Conservation (phyloP, 2,797 vertebrate species). For the Onychomys torridus region DNA sequence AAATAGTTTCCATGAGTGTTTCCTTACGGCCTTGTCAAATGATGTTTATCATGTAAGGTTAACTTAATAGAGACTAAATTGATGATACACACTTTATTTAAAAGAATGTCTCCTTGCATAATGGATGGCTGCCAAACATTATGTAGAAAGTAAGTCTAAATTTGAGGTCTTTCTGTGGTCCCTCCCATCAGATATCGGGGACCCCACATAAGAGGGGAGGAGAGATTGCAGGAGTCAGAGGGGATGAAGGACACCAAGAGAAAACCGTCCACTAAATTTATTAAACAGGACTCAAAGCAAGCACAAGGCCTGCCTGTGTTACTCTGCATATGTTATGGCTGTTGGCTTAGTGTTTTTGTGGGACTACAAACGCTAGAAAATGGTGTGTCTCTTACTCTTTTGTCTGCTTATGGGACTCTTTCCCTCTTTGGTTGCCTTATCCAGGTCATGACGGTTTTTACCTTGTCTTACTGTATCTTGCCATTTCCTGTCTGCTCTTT, state of each 20-base stretch:
- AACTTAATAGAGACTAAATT: background rate
- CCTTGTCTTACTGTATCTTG: background rate
- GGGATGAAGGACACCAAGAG: background rate
- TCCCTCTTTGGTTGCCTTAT: background rate
- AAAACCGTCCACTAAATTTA: background rate
- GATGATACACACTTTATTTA: background rate
- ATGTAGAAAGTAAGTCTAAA: too few relatives aligned
- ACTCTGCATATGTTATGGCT: background rate
- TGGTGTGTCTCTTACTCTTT: background rate
- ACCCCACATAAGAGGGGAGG: background rate
- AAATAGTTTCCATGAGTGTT: background rate
- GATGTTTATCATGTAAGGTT: background rate
- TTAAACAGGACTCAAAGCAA: background rate
- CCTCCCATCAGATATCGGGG: background rate
- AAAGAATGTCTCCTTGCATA: background rate
- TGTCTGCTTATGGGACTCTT: background rate
- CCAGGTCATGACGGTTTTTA: background rate
- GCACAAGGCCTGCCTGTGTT: background rate
- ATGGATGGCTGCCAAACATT: background rate
- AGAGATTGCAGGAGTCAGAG: background rate
- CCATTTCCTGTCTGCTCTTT: background rate
- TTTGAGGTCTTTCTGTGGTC: background rate
- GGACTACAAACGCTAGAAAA: background rate
- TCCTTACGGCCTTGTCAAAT: background rate
- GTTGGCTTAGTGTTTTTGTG: background rate